Conservation (phyloP, 2,888 invertebrate species). For the Malacosoma neustria region DNA sequence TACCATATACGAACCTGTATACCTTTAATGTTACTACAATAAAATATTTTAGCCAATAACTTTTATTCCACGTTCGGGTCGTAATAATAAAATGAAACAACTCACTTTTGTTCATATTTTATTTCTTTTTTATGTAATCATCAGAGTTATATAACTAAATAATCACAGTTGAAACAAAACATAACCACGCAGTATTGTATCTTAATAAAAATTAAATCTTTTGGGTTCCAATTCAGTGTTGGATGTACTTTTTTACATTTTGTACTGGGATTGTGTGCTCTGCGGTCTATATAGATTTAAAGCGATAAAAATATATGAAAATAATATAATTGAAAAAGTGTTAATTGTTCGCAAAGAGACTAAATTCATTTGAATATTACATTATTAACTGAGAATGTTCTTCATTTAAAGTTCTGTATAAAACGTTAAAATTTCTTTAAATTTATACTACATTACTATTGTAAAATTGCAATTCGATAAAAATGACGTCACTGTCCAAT, state of each 20-base stretch:
- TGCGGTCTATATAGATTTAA: slow-evolving; percentile 39
- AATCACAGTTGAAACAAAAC: slow-evolving; percentile 77
- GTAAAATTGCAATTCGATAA: too few species aligned
- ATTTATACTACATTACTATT: too few species aligned
- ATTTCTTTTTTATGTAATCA: slow-evolving; percentile 74
- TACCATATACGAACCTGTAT: too few species aligned
- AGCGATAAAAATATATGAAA: too few species aligned
- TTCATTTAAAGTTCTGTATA: too few species aligned
- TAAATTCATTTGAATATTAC: too few species aligned
- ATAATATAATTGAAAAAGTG: too few species aligned
- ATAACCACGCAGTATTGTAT: slow-evolving; percentile 47
- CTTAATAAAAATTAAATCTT: slow-evolving; percentile 36
- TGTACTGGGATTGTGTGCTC: slow-evolving; percentile 66
- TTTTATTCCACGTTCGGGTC: background rate
- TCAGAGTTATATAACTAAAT: slow-evolving; percentile 76
- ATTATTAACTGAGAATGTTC: too few species aligned
- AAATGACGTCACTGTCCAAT: too few species aligned
- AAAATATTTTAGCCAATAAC: background rate
- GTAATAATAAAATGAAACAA: slow-evolving; percentile 25
- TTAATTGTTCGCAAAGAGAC: too few species aligned
- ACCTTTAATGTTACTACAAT: too few species aligned
- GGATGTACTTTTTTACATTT: slow-evolving; percentile 21
- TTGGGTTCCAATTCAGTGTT: background rate
- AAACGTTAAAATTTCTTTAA: too few species aligned
- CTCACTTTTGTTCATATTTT: slow-evolving; percentile 52